Conservation (phyloP, 2,113 vertebrate species). For the Halichoerus grypus region DNA sequence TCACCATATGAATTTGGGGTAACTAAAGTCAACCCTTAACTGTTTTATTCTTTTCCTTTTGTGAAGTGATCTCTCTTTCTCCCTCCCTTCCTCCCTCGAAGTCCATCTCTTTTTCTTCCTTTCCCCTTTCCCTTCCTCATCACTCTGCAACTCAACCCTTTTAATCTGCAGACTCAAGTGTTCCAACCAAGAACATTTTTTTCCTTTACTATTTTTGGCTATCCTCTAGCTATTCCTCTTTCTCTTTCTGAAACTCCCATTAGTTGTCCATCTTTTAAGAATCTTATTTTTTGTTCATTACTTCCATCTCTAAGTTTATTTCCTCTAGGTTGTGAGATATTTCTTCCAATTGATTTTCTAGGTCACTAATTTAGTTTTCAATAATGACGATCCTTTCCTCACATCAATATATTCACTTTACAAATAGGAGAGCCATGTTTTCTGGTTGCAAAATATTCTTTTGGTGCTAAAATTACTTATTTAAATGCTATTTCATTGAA, state of each 20-base stretch:
- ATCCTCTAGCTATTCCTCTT: background rate
- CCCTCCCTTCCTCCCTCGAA: background rate
- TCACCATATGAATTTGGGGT: background rate
- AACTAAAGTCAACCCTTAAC: background rate
- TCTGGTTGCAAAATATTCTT: background rate
- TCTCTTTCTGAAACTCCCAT: background rate
- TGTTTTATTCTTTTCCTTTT: background rate
- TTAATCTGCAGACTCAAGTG: background rate
- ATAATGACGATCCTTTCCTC: background rate
- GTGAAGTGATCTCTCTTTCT: background rate
- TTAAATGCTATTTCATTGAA: background rate
- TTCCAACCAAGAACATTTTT: background rate
- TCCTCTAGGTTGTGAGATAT: background rate
- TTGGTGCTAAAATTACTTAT: background rate
- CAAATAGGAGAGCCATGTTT: background rate
- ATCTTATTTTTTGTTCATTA: background rate
- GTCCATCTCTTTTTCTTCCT: background rate
- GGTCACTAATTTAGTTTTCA: conserved; percentile 18
- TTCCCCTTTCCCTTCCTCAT: background rate
- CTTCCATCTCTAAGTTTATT: conserved; percentile 1
- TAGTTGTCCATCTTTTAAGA: conserved; percentile 14
- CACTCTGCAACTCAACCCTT: background rate
- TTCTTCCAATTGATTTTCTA: conserved; percentile 42
- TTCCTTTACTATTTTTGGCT: background rate
- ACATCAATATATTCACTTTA: background rate